Percentiles rank a stretch among this genome's conserved stretches.
These are phyloP conservation scores for Albula goreensis DNA, from an alignment of 2,113 vertebrate species.

Conservation along the genomic window DNA sequence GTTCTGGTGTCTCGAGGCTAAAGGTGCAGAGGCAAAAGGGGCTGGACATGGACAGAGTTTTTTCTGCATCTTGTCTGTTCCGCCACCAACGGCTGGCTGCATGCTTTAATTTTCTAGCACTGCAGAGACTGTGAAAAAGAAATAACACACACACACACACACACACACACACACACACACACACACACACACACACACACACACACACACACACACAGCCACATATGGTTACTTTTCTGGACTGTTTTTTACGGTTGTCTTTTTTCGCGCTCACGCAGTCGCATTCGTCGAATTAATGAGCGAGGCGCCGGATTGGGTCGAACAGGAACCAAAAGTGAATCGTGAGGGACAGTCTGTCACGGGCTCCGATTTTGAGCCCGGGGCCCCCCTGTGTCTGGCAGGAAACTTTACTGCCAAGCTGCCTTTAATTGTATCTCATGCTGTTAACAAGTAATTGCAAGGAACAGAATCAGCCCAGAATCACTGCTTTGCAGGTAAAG, in stretches of 20 bases:
- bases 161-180: too few relatives aligned
- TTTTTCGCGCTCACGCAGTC: too few relatives aligned
- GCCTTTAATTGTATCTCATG: background rate
- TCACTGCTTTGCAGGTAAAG: background rate
- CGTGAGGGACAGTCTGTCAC: background rate
- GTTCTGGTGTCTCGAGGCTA: too few relatives aligned
- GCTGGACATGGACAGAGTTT: background rate
- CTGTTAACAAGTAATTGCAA: background rate
- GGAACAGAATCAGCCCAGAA: conserved; percentile 1
- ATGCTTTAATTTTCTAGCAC: too few relatives aligned
- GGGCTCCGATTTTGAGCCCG: background rate
- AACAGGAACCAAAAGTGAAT: background rate
- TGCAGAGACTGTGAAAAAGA: too few relatives aligned
- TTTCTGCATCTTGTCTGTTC: background rate
- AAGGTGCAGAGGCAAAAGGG: background rate
- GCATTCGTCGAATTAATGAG: conserved; percentile 7
- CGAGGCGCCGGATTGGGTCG: background rate
- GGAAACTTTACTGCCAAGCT: background rate
- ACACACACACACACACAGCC: too few relatives aligned
- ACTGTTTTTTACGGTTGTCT: conserved; percentile 9
- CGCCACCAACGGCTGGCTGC: background rate
- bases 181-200: too few relatives aligned
- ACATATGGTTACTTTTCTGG: too few relatives aligned
- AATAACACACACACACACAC: too few relatives aligned
- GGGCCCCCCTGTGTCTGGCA: background rate